Percentiles rank a stretch among this genome's conserved stretches.
These are phyloP conservation scores for Heliangelus exortis DNA, from an alignment of 2,797 vertebrate species.

Conservation along the genomic window DNA sequence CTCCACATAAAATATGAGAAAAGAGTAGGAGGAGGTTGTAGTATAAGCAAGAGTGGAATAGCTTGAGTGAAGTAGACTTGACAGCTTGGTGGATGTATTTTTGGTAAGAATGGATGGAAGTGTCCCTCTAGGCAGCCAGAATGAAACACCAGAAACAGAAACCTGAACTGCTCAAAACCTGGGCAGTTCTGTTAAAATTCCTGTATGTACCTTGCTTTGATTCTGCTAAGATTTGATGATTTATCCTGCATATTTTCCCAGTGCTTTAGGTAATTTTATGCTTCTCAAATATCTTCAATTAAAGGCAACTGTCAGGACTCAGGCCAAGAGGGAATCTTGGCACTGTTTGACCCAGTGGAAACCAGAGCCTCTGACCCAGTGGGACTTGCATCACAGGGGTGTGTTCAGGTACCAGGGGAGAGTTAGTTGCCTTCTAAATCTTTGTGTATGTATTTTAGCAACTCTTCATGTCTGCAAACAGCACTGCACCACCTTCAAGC, in stretches of 20 bases:
- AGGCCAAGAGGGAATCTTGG: background rate
- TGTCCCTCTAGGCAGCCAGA: background rate
- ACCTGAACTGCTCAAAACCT: background rate
- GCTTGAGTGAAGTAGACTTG: background rate
- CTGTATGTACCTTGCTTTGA: background rate
- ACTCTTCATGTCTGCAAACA: conserved; percentile 94
- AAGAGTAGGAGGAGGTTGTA: background rate
- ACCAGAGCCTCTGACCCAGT: background rate
- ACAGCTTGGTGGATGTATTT: background rate
- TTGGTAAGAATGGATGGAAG: background rate
- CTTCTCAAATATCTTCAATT: background rate
- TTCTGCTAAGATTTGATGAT: background rate
- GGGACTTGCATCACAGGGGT: rapidly evolving
- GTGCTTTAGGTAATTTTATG: background rate
- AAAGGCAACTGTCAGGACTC: background rate
- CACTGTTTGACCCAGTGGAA: background rate
- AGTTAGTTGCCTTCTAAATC: background rate
- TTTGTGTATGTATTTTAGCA: conserved; percentile 79
- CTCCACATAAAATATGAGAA: background rate
- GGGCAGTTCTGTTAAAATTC: background rate
- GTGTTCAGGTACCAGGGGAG: rapidly evolving
- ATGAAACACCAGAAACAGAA: background rate
- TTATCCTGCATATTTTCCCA: background rate
- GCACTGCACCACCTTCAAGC: background rate
- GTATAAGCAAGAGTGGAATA: background rate